A percentile compares a stretch with the other conserved stretches of the same genome.
Evolutionary conservation across 2,113 vertebrate genomes (phyloP).

Genomic region (Fukomys damarensis): DNA sequence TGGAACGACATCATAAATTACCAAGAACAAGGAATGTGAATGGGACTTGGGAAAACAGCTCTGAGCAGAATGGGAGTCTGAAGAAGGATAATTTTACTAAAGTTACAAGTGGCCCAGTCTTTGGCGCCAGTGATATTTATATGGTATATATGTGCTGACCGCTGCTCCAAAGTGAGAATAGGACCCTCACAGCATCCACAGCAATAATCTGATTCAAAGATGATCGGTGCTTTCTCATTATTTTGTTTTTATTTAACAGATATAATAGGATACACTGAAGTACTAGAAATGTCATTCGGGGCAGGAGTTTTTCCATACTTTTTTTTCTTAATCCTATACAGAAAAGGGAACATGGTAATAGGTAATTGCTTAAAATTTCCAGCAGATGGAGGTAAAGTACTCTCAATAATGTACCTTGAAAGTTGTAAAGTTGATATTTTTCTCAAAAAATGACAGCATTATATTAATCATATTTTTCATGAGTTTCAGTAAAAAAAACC

Average conservation of each 20-base stretch:
- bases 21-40: background rate
- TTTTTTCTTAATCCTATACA: background rate
- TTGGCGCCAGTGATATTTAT: background rate
- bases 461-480: background rate
- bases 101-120: background rate
- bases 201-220: background rate
- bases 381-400: constrained; percentile 71
- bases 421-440: background rate
- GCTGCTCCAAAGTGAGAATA: background rate
- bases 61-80: background rate
- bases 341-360: background rate
- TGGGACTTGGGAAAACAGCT: background rate
- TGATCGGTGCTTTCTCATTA: background rate
- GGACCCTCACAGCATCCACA: background rate
- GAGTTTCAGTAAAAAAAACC: background rate
- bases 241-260: constrained; percentile 10
- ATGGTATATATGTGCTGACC: background rate
- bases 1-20: background rate
- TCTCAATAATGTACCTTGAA: background rate
- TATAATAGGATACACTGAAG: background rate
- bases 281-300: background rate
- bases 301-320: background rate
- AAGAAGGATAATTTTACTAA: background rate
- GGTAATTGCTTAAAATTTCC: constrained; percentile 49
- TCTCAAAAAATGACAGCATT: background rate